Evolutionary conservation across 2,888 invertebrate species (phyloP), one percentile per base, ranked within the genome.

Genomic region (Cremastobaeus sp.): DNA sequence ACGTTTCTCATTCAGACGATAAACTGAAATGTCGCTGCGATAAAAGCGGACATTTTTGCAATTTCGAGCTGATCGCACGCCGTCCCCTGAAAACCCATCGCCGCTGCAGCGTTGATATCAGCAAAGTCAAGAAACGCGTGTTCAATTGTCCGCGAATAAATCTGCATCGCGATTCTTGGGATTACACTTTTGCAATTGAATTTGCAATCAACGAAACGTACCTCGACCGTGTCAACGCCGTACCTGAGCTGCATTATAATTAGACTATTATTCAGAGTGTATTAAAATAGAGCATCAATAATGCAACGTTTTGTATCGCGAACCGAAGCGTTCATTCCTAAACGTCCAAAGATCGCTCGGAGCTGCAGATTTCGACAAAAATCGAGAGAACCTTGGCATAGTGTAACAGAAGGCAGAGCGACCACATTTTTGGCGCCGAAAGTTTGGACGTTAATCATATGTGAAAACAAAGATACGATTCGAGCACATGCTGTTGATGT

Each of bases 261-360:
- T 64, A 64, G 64, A 64, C 17, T 14, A 54, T 64, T 64, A 54
- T 64, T 64, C 52, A 64, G 54, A 45, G 45, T 64, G 3, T 12
- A 18, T 28, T 54, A 64, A 45, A 64, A 54, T 64, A 64, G 64
- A 52, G 25, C 35, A 14, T 28, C 43, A 52, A 54, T 52, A 43
- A 54, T 41, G 50, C 35, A 45, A 28, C 9, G 32, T 39, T 34
- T 41, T 32, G 62, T 41, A 52, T 41, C 41, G 25, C 21, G 30
- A 41, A 60, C 39, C 30, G 45, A 30, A n/a, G 21, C 14, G n/a
- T n/a, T 47, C 47, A 50, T 60, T 64, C 43, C 43, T 54, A 32
- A 52, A 43, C 32, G 32, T 9, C 32, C 11, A 12, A 14, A 9
- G 3, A 8, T 17, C 18, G 39, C 18, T n/a, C n/a, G 14, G 28